These are phyloP conservation scores for Muscicapa comitata DNA, from an alignment of 2,797 vertebrate species.

Conservation along the genomic window DNA sequence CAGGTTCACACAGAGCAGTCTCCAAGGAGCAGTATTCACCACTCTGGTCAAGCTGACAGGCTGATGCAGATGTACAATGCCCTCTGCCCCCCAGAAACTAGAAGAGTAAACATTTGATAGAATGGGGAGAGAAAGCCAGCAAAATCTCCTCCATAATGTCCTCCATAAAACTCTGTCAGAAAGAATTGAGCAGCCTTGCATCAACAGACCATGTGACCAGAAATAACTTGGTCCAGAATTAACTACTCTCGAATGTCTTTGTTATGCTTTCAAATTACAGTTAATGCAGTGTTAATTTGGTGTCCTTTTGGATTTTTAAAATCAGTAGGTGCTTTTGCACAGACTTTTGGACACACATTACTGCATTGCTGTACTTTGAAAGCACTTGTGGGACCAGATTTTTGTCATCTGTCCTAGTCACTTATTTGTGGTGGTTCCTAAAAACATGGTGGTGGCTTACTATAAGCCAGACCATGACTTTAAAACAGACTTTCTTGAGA, in stretches of 20 bases:
- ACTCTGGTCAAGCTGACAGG: neutral
- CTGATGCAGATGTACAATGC: neutral
- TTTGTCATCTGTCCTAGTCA: neutral
- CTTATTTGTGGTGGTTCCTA: neutral
- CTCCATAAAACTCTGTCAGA: neutral
- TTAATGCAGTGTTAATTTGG: neutral
- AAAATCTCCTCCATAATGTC: neutral
- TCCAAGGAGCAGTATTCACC: neutral
- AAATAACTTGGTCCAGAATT: neutral
- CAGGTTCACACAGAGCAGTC: fast-evolving
- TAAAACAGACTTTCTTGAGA: neutral
- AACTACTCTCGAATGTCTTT: neutral
- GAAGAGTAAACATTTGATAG: neutral
- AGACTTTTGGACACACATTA: neutral
- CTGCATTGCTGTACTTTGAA: neutral
- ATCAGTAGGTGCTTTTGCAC: neutral
- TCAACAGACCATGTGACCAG: neutral
- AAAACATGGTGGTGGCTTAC: neutral
- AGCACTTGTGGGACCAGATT: fast-evolving
- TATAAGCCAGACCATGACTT: neutral
- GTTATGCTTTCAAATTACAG: neutral
- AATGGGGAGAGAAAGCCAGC: neutral
- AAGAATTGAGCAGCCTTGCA: neutral
- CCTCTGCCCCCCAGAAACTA: neutral
- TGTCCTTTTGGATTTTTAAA: neutral